These are phyloP conservation scores for Tachina lurida DNA, from an alignment of 2,888 invertebrate species.

Conservation along the genomic window DNA sequence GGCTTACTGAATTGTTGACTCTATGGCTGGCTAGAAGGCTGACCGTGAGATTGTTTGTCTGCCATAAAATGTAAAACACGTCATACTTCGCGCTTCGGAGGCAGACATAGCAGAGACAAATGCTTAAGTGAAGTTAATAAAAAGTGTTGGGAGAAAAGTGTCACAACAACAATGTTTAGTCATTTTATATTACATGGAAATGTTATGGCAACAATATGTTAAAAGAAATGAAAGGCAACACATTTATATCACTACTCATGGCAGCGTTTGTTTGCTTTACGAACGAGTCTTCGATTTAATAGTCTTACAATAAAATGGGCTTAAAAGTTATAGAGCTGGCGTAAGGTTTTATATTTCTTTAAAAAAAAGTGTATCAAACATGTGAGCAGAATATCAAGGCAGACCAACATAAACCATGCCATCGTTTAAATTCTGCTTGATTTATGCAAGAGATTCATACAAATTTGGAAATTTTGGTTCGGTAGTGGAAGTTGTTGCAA, in stretches of 20 bases:
- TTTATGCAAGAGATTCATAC: no score
- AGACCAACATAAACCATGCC: no score
- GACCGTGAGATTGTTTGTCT: background rate
- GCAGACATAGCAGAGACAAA: slow-evolving; percentile 20
- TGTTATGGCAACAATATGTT: background rate
- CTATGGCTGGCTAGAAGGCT: slow-evolving; percentile 1
- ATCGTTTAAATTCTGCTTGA: no score
- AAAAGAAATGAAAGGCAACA: background rate
- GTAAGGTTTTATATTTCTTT: no score
- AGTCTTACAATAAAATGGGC: no score
- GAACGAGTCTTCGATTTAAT: no score
- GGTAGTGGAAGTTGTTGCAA: no score
- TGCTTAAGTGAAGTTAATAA: slow-evolving; percentile 6
- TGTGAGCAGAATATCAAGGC: no score
- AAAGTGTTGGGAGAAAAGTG: background rate
- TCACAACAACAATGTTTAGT: slow-evolving; percentile 41
- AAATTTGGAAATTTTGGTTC: no score
- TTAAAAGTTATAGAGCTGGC: no score
- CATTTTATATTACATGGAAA: background rate
- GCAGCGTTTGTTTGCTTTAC: no score
- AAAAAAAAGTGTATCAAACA: no score
- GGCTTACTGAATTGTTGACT: slow-evolving; percentile 5
- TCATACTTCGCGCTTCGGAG: background rate
- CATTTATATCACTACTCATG: background rate
- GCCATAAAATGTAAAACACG: slow-evolving; percentile 3